phyloP scores from a whole-genome alignment of 2,888 invertebrate genomes.

The Anorthoa munda region DNA sequence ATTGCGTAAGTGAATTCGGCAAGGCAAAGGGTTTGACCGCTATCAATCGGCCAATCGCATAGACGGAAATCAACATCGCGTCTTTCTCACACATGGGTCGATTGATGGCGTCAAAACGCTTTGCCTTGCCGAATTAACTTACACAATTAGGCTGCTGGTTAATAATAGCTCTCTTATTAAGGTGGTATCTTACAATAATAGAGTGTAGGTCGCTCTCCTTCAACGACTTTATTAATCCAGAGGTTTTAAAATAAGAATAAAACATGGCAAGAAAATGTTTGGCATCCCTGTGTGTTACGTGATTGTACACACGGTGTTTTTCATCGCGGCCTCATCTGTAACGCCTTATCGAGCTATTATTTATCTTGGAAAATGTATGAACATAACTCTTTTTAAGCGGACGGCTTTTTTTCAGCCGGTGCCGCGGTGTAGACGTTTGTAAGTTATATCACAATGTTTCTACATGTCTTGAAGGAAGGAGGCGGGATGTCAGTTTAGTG shows the following conservation, averaged over 20 bases:
- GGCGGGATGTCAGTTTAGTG: background rate
- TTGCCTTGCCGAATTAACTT: no score
- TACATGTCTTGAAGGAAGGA: background rate
- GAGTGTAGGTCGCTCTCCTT: background rate
- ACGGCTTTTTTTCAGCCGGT: constrained; percentile 11
- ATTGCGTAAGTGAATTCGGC: no score
- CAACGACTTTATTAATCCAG: background rate
- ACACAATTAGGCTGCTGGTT: no score
- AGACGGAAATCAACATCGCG: no score
- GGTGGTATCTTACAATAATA: background rate
- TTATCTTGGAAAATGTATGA: constrained; percentile 43
- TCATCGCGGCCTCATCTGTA: constrained; percentile 32
- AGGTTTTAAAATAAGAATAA: background rate
- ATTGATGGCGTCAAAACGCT: no score
- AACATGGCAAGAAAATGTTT: background rate
- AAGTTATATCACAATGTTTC: constrained; percentile 15
- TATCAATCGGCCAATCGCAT: no score
- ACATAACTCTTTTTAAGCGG: constrained; percentile 17
- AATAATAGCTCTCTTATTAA: background rate
- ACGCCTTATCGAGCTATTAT: constrained; percentile 45
- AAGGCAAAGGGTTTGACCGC: no score
- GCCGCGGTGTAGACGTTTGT: background rate
- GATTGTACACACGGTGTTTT: constrained; percentile 32
- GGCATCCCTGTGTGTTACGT: constrained; percentile 41
- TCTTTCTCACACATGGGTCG: no score